Evolutionary conservation across 2,797 vertebrate genomes (phyloP), one percentile per base, ranked within the genome.

Genomic region (Cryptoblepharus egeriae): DNA sequence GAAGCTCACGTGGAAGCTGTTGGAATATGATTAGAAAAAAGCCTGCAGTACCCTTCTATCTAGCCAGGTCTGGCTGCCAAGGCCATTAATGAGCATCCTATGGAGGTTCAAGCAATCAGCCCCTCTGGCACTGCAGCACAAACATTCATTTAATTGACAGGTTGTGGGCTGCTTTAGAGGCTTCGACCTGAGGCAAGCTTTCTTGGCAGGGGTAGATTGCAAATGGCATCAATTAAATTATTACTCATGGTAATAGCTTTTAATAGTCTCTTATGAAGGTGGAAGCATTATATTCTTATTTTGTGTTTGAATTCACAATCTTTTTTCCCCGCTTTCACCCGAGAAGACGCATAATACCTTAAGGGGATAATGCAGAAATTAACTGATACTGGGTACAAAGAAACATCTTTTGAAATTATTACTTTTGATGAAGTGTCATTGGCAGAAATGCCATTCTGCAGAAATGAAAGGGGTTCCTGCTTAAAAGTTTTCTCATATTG

Each of bases 21-120:
- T 73, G 74, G 65, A 57, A 64, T 28, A 82, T 39, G 67, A 79
- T 78, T 78, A 80, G 65, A 85, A 45, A 75, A 84, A 79, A 64
- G 57, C 57, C 39, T n/a, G 76, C 69, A 79, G 70, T 84, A 60
- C n/a, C 70, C 55, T 57, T 45, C 2, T 18, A 76, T 64, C 65
- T 70, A 30, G 32, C 72, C 77, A 70, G 72, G 35, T 76, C 42
- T 52, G 57, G 16, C 49, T 80, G 78, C 83, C 83, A 85, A 85
- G 35, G 57, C 65, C 57, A 75, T 64, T 85, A 75, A 63, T 80
- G 75, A 77, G 67, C 74, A 75, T 67, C 26, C 61, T 30, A 52
- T 63, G 20, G 55, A 69, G 55, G 63, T 52, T 75, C 30, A 52
- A 55, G 42, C 32, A 24, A 75, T 55, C n/a, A 49, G 65, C n/a